Evolutionary conservation across 2,888 invertebrate genomes (phyloP).

Genomic region (Ypsolopha scabrella): DNA sequence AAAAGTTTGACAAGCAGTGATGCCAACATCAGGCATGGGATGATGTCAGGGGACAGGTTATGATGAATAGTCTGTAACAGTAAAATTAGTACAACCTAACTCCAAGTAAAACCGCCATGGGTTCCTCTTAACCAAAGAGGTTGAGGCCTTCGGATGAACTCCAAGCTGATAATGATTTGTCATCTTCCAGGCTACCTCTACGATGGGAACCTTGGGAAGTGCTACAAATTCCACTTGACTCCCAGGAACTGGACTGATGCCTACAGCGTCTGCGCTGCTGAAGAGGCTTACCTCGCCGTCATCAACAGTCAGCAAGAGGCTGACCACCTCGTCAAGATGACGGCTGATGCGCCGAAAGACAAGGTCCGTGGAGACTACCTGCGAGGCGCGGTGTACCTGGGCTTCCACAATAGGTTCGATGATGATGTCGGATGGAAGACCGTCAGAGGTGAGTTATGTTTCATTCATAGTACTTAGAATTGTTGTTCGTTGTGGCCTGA

Average conservation of each 20-base stretch:
- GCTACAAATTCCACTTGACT: conserved; percentile 42
- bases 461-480: too few relatives aligned
- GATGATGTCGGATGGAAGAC: conserved; percentile 31
- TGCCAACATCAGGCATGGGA: too few relatives aligned
- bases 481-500: too few relatives aligned
- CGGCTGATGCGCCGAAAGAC: conserved; percentile 24
- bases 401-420: conserved; percentile 17
- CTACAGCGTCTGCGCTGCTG: conserved; percentile 29
- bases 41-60: too few relatives aligned
- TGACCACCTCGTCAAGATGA: conserved; percentile 24
- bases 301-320: conserved; percentile 35
- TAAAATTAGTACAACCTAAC: too few relatives aligned
- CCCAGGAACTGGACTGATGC: conserved; percentile 44
- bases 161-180: background rate
- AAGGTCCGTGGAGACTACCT: conserved; percentile 19
- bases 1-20: too few relatives aligned
- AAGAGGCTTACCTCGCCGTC: conserved; percentile 39
- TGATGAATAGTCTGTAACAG: too few relatives aligned
- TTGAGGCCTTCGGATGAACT: too few relatives aligned
- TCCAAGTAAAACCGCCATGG: too few relatives aligned
- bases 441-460: conserved; percentile 24
- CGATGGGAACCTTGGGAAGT: conserved; percentile 24
- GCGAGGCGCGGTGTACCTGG: conserved; percentile 12
- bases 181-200: conserved; percentile 33
- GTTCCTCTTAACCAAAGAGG: too few relatives aligned